Evolutionary conservation across 2,797 vertebrate genomes (phyloP), one percentile per base, ranked within the genome.

Genomic region (Sylvia borin): DNA sequence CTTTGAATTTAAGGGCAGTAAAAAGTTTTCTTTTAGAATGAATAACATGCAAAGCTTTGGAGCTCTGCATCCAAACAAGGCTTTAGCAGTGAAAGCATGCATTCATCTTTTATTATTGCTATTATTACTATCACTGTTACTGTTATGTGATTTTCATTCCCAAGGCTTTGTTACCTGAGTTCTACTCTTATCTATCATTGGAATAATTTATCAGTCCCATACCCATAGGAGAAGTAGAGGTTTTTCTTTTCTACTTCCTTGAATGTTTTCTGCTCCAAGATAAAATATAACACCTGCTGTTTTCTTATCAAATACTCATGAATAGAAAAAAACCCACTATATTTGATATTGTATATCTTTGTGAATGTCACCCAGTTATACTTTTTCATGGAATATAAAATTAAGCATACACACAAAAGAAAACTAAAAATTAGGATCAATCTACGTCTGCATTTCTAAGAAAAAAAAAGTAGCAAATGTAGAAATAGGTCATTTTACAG

Each of bases 201-300:
- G 60, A 93, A 91, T 86, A 91, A 90, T 84, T 93, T 90, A 90
- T 78, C 53, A 84, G 51, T 42, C 51, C 55, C 38, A 21, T 71
- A 81, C 17, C 29, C 18, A 2, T 20, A 24, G 55, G 45, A 71
- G 81, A 83, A 86, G 8, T 8, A 91, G 26, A 90, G 24, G 16
- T 55, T 78, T 85, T 86, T 68, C 78, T 91, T 93, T 94, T 93
- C 36, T 93, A 84, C 51, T 73, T 88, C 29, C 40, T 82, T 90
- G 87, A 96, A 95, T 86, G 55, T 86, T 90, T 91, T 94, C 92
- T 93, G 36, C 25, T 81, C 19, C 25, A 45, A 84, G 42, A 76
- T 50, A 94, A 95, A 93, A 81, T 38, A 66, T 27, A 95, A 64
- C 51, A 94, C 87, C 94, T 90, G 82, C 82, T 93, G 85, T 73